phyloP scores from a whole-genome alignment of 2,113 vertebrate species.

The Carettochelys insculpta region DNA sequence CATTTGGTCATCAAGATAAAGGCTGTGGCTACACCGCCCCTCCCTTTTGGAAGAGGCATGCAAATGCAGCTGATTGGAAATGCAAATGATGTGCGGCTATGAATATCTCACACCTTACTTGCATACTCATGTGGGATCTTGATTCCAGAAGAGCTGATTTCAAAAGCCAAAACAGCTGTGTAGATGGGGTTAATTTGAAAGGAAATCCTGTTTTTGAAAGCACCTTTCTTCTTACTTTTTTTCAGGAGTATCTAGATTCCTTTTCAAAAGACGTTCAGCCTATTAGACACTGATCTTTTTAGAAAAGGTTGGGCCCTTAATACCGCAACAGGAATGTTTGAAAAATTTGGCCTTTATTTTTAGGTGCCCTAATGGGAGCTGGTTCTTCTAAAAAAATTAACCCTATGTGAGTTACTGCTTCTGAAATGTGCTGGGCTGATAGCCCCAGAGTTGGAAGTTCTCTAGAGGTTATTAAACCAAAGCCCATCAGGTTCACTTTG shows the following conservation, averaged over 20 bases:
- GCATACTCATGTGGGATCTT: too few relatives aligned
- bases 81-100: too few relatives aligned
- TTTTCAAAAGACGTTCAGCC: neutral
- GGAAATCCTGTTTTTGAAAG: too few relatives aligned
- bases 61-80: too few relatives aligned
- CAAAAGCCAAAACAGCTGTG: too few relatives aligned
- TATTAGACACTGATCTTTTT: neutral
- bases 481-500: neutral
- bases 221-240: too few relatives aligned
- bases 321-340: neutral
- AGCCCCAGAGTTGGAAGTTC: neutral
- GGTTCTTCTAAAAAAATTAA: neutral
- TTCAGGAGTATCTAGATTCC: neutral
- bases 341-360: neutral
- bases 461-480: neutral
- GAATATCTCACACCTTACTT: too few relatives aligned
- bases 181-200: too few relatives aligned
- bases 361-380: neutral
- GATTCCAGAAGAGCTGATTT: too few relatives aligned
- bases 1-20: neutral
- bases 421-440: neutral
- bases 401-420: neutral
- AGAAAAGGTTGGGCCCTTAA: neutral
- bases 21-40: too few relatives aligned
- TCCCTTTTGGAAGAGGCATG: too few relatives aligned